phyloP scores from a whole-genome alignment of 2,113 vertebrate genomes.

The Micronycteris hirsuta region DNA sequence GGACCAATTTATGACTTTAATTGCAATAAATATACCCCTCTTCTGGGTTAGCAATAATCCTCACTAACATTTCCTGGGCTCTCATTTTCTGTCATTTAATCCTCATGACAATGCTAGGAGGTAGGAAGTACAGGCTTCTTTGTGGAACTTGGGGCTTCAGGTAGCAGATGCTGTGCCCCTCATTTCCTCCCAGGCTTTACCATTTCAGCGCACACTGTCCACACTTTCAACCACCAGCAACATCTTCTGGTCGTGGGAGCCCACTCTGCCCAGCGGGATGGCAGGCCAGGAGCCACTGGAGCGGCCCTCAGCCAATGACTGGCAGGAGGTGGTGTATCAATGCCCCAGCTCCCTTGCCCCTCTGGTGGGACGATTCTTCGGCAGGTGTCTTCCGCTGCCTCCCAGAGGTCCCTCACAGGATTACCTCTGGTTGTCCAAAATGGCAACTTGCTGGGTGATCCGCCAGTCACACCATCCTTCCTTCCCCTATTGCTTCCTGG shows the following conservation, averaged over 20 bases:
- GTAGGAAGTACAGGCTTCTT: no score
- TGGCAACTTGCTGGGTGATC: not conserved
- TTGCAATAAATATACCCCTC: not conserved
- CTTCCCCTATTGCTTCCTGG: not conserved
- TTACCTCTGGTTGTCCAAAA: not conserved
- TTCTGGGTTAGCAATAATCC: not conserved
- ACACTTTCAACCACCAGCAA: not conserved
- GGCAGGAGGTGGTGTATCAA: no score
- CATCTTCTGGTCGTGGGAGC: not conserved
- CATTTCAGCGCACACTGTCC: accelerated
- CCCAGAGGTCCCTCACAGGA: accelerated
- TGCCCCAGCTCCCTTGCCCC: not conserved
- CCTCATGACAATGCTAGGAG: accelerated
- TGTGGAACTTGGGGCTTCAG: not conserved
- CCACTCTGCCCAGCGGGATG: accelerated
- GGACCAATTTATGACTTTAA: not conserved
- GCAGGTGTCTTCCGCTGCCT: accelerated
- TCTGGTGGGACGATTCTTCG: not conserved
- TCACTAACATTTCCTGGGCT: not conserved
- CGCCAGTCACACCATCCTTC: accelerated
- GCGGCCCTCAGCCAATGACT: not conserved
- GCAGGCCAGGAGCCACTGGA: not conserved
- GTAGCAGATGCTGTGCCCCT: not conserved
- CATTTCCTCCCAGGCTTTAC: not conserved
- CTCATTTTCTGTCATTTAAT: not conserved